phyloP scores from a whole-genome alignment of 2,113 vertebrate species.

The Anolis carolinensis region DNA sequence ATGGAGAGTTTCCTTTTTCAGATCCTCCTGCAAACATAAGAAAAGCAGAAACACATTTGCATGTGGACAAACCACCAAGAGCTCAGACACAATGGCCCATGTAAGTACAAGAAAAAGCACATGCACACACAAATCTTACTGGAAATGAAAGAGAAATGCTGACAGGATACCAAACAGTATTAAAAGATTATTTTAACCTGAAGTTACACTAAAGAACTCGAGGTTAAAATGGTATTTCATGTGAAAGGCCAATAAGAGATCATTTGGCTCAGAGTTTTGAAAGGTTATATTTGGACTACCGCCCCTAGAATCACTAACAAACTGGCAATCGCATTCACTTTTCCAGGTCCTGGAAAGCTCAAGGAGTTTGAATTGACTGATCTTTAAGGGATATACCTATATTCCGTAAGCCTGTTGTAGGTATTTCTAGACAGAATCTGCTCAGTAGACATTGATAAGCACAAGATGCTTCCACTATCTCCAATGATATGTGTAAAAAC shows the following conservation, averaged over 20 bases:
- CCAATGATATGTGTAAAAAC: not conserved
- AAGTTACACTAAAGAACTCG: not conserved
- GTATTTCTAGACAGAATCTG: not conserved
- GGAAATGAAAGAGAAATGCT: not conserved
- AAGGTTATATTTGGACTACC: not conserved
- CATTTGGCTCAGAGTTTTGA: not conserved
- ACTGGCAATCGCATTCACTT: no score
- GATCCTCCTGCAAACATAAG: slow-evolving; percentile 83
- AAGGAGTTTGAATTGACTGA: not conserved
- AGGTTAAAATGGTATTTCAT: not conserved
- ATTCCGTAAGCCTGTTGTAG: not conserved
- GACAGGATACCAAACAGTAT: not conserved
- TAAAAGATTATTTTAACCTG: not conserved
- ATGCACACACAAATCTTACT: not conserved
- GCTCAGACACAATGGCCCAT: not conserved
- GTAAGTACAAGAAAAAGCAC: not conserved
- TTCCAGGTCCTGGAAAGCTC: not conserved
- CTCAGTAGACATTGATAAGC: not conserved
- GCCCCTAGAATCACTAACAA: no score
- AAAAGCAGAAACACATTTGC: not conserved
- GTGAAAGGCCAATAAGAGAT: not conserved
- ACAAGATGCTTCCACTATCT: not conserved
- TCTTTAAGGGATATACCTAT: not conserved
- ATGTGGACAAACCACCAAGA: slow-evolving; percentile 10
- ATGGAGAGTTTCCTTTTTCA: slow-evolving; percentile 86